Evolutionary conservation across 2,888 invertebrate species (phyloP), one percentile per base, ranked within the genome.

Genomic region (Tachina grossa): DNA sequence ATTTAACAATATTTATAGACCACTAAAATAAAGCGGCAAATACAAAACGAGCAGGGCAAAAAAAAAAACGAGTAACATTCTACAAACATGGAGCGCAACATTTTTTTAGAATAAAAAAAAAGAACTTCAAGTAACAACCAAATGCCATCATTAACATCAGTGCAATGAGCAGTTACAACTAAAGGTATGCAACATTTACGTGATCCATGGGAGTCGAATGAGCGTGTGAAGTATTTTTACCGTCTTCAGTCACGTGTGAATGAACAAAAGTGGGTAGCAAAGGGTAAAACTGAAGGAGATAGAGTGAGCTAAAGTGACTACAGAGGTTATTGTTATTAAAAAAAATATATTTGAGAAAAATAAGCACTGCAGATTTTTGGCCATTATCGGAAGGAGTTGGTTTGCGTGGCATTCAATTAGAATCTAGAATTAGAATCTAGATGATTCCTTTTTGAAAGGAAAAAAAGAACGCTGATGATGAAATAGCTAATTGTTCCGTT

Each of bases 1-100:
- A 83, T 85, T 85, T 85, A 85, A 85, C 85, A 85, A 85, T 83
- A 85, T 85, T 85, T 85, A 85, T 85, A 83, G 85, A 83, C 83
- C 85, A 85, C 85, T 76, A 85, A 83, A 85, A 66, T 61, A 57
- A 81, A 81, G 80, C 80, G 80, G 80, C 74, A 66, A 68, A 59
- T 81, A 74, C 57, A 68, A 66, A 51, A 74, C 55, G 74, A 66
- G 13, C 6, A 19, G 13, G 19, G 39, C 9, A 51, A 16, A 9
- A 45, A 68, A 57, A 57, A 57, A 68, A 57, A 65, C 14, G 9
- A 61, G 55, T 14, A 31, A 69, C 31, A 63, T 61, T 49, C 45
- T 45, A 79, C 61, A 69, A 80, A 81, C 80, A 74, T 74, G 80
- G 74, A 68, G 10, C 16, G 31, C 74, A 79, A 79, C 41, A 51